Conservation (phyloP, 2,888 invertebrate genomes). For the Gymnosoma rotundatum region DNA sequence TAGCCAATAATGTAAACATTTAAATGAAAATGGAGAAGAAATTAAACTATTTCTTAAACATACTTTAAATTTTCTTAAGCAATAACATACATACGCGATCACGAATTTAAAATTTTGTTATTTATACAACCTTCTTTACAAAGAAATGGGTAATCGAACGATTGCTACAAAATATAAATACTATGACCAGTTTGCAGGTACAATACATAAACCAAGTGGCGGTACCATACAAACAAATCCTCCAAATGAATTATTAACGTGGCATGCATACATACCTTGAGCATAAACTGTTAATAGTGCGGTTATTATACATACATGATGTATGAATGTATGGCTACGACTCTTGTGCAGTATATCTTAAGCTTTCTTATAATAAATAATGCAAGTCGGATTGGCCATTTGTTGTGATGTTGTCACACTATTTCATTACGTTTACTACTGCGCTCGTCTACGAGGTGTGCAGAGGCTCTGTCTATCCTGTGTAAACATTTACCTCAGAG, state of each 20-base stretch:
- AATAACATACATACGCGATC: not conserved
- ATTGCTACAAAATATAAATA: not conserved
- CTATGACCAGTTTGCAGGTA: not conserved
- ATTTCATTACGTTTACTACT: too few species aligned
- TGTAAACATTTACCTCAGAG: too few species aligned
- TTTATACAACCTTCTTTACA: not conserved
- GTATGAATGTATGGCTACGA: slow-evolving; percentile 3
- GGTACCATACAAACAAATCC: slow-evolving; percentile 6
- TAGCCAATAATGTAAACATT: not conserved
- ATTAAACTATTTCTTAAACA: not conserved
- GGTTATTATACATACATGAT: slow-evolving; percentile 8
- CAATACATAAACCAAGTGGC: slow-evolving; percentile 5
- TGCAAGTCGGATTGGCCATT: not conserved
- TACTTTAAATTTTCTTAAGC: not conserved
- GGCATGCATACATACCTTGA: slow-evolving; percentile 58
- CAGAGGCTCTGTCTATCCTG: too few species aligned
- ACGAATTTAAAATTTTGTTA: not conserved
- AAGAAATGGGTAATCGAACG: not conserved
- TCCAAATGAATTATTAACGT: slow-evolving; percentile 47
- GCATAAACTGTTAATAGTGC: slow-evolving; percentile 42
- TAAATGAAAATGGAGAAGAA: not conserved
- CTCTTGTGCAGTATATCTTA: slow-evolving; percentile 1
- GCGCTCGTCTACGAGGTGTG: too few species aligned
- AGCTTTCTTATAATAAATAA: not conserved
- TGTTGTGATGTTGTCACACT: not conserved